Evolutionary conservation across 2,797 vertebrate species (phyloP), one percentile per base, ranked within the genome.

Genomic region (Lepidocolaptes lacrymiger): DNA sequence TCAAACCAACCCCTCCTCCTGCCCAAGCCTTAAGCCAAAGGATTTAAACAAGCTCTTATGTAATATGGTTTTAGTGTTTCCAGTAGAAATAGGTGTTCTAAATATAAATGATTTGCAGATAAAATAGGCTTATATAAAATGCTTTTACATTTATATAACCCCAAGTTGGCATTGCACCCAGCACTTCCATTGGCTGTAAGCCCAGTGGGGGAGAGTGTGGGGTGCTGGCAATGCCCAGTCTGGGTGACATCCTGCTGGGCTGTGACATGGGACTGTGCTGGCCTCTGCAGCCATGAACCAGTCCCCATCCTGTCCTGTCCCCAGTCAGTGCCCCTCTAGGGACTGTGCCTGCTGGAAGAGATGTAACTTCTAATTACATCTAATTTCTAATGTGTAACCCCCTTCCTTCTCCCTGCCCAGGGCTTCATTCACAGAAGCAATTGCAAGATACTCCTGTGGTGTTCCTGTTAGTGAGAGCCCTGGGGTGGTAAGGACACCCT

Each of bases 51-150:
- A 88, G 91, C 85, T 82, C 89, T 96, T 97, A 96, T 13, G 80
- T 96, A 96, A 97, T n/a, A 43, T 0, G 85, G 88, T 90, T 94
- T 96, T 96, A 94, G 94, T 52, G 79, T 95, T 96, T 94, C 95
- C 92, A 91, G 74, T 52, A 91, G 95, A 94, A 97, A 96, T 84
- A 94, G 92, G 91, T 96, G 85, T 79, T 96, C 95, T 96, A 96
- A 94, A 95, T 96, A 96, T 90, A 97, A 96, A 88, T 86, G 66
- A 92, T 94, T 81, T 86, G 87, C 92, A 93, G 95, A 95, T 92
- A 94, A 92, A 96, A 96, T 73, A 93, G 91, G 94, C 91, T 96
- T 97, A 95, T 88, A 96, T 96, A 96, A 97, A 97, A 88, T 59
- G 66, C 76, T 88, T 93, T 76, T 23, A 37, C 2, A 0, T 94